Conservation (phyloP, 1,140 invertebrate species). For the Teleopsis dalmanni region DNA sequence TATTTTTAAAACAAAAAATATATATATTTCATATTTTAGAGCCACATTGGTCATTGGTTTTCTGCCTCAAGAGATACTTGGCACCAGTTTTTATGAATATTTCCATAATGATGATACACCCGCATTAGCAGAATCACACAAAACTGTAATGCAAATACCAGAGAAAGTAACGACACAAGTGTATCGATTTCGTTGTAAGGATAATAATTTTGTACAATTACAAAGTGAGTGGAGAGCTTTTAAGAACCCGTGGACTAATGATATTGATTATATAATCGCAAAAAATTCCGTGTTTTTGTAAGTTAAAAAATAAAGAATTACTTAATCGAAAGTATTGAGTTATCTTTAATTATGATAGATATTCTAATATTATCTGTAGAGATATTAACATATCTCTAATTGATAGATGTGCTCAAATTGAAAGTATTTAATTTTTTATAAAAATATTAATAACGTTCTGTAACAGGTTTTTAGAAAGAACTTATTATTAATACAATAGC, state of each 20-base stretch:
- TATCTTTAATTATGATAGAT: too few species aligned
- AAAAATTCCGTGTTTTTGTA: constrained; percentile 71
- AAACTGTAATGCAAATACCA: constrained; percentile 63
- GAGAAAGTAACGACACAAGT: constrained; percentile 60
- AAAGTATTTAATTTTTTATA: too few species aligned
- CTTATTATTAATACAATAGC: too few species aligned
- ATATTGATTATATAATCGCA: constrained; percentile 79
- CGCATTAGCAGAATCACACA: constrained; percentile 74
- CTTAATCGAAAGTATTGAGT: too few species aligned
- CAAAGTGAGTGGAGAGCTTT: constrained; percentile 82
- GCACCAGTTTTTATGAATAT: constrained; percentile 90
- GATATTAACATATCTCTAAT: too few species aligned
- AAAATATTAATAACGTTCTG: too few species aligned
- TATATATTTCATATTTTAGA: constrained; percentile 47
- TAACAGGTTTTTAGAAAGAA: too few species aligned
- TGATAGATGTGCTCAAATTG: too few species aligned
- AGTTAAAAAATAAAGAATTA: too few species aligned
- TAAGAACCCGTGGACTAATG: constrained; percentile 87
- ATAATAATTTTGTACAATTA: constrained; percentile 62
- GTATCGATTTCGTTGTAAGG: constrained; percentile 74
- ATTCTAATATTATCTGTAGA: too few species aligned
- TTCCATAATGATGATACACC: constrained; percentile 78
- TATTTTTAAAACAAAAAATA: constrained; percentile 2
- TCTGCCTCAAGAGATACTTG: constrained; percentile 85
- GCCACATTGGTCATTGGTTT: constrained; percentile 82